Conservation (phyloP, 2,797 vertebrate species). For the Notamacropus eugenii region DNA sequence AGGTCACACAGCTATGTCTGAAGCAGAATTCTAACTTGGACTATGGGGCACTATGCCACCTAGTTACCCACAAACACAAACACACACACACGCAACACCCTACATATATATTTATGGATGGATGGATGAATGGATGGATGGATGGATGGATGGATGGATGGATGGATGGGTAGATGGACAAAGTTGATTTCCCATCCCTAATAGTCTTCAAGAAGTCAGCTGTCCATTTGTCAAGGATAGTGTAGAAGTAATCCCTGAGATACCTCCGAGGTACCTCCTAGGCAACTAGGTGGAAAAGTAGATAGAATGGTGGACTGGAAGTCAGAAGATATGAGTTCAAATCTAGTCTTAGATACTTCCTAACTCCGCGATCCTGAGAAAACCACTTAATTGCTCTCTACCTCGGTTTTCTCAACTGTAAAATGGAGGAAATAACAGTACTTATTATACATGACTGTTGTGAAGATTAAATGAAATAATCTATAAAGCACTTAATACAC, state of each 20-base stretch:
- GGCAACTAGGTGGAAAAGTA: neutral
- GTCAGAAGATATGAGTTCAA: neutral
- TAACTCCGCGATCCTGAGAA: neutral
- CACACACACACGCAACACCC: no score
- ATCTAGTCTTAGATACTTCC: neutral
- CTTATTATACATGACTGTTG: neutral
- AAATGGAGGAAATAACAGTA: neutral
- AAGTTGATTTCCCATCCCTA: neutral
- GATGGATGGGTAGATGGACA: neutral
- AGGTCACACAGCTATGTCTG: neutral
- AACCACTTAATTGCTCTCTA: neutral
- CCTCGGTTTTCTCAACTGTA: neutral
- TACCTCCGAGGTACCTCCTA: neutral
- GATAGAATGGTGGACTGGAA: neutral
- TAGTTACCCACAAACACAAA: neutral
- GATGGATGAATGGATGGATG: neutral
- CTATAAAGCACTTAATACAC: neutral
- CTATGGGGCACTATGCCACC: neutral
- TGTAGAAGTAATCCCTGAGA: neutral
- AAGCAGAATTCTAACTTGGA: neutral
- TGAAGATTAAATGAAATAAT: neutral
- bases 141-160: neutral
- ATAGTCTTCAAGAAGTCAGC: neutral
- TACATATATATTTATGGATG: no score
- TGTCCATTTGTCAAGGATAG: neutral